Conservation (phyloP, 2,113 vertebrate species). For the Gopherus flavomarginatus region DNA sequence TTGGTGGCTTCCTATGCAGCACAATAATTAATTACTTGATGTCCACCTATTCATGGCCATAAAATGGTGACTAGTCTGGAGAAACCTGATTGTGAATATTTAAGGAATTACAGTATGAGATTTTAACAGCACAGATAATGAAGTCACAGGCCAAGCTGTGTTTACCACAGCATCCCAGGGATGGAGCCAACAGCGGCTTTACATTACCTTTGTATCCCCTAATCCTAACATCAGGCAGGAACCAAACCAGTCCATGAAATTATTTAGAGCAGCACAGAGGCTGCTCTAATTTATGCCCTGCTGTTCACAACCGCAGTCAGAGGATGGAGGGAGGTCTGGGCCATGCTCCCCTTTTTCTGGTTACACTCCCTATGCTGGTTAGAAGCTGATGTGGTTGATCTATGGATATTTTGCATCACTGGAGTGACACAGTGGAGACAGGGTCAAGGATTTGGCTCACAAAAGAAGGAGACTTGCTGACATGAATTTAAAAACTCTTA, state of each 20-base stretch:
- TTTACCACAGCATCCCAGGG: accelerated
- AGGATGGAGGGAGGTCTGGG: background rate
- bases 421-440: background rate
- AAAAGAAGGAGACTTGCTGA: background rate
- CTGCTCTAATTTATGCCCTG: background rate
- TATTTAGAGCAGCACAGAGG: background rate
- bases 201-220: accelerated
- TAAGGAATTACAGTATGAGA: background rate
- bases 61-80: background rate
- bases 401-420: background rate
- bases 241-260: background rate
- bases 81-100: accelerated
- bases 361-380: background rate
- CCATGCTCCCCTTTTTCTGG: background rate
- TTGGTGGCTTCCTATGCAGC: accelerated
- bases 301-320: background rate
- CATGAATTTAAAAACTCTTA: background rate
- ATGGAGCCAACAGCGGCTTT: accelerated
- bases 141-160: background rate
- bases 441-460: background rate
- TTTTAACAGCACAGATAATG: accelerated
- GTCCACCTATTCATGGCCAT: accelerated
- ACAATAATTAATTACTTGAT: background rate
- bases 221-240: background rate
- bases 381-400: conserved; percentile 5